These are phyloP conservation scores for Pomatostomus ruficeps DNA, from an alignment of 2,113 vertebrate species.

Conservation along the genomic window DNA sequence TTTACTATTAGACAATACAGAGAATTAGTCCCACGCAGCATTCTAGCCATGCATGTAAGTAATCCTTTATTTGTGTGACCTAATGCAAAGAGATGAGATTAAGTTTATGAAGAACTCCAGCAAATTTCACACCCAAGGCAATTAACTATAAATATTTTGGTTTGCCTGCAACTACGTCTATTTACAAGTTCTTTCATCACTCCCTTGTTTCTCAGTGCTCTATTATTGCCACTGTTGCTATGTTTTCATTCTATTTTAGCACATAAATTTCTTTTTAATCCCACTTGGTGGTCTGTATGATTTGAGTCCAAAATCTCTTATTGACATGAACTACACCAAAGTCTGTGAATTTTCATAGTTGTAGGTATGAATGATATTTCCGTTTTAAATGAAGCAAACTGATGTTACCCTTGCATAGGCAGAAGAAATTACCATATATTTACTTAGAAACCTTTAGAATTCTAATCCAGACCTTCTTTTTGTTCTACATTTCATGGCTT, in stretches of 20 bases:
- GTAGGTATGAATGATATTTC: background rate
- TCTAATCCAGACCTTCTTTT: background rate
- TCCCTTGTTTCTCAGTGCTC: constrained; percentile 1
- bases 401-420: background rate
- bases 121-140: constrained; percentile 13
- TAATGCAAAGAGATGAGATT: background rate
- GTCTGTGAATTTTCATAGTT: background rate
- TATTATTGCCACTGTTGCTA: constrained; percentile 33
- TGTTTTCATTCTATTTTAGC: constrained; percentile 28
- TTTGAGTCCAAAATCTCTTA: background rate
- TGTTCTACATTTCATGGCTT: background rate
- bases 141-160: constrained; percentile 53
- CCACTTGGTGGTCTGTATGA: background rate
- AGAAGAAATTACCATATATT: background rate
- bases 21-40: constrained; percentile 95
- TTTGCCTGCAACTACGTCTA: background rate
- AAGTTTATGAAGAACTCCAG: background rate
- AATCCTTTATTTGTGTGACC: constrained; percentile 26
- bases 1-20: constrained; percentile 99
- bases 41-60: constrained; percentile 99
- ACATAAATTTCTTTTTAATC: constrained; percentile 17
- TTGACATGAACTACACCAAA: background rate
- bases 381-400: background rate
- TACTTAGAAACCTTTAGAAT: background rate
- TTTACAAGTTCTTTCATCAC: background rate